Base-by-base conservation (phyloP, 2,888 invertebrate genomes). In the Acanthosepion lycidas region DNA sequence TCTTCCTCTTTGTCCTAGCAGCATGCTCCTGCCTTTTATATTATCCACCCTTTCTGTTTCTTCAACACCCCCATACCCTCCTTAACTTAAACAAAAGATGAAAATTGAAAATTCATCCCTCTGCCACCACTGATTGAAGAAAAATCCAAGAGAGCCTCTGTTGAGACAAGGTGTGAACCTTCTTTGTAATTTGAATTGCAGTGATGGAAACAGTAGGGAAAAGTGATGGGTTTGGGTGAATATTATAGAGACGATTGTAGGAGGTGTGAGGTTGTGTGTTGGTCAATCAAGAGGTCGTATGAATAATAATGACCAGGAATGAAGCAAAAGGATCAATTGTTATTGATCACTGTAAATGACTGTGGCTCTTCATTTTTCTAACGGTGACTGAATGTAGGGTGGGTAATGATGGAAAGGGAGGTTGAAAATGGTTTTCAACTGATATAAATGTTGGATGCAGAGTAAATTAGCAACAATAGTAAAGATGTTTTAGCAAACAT, bases 141-240 rank as follows among this genome's bases (percentile, higher is more conserved):
- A 78, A 78, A 78, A n/a, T n/a, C n/a, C 78, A 12, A n/a, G 78
- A 78, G n/a, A 78, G 78, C 78, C n/a, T 8, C 78, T 78, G 78
- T 15, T 78, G 78, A n/a, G 78, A 28, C n/a, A n/a, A n/a, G 15
- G 78, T 78, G 78, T n/a, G 78, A 78, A 78, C n/a, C 78, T 78
- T n/a, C 78, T 78, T 78, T 78, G 78, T 78, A 78, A 78, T n/a
- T 78, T 78, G 78, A 78, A 78, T 78, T 78, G 78, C 78, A n/a
- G 9, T 28, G 78, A 78, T n/a, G 78, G 26, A 64, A 26, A 26
- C 26, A 26, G 26, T 64, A 6, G 78, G n/a, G 78, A 0, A n/a
- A n/a, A n/a, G 12, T 78, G 8, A 9, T 28, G 78, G 9, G n/a
- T 28, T 28, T 12, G 12, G 12, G n/a, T 28, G 28, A 78, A 8